Base-by-base conservation (phyloP, 2,888 invertebrate species). In the Drepana falcataria region DNA sequence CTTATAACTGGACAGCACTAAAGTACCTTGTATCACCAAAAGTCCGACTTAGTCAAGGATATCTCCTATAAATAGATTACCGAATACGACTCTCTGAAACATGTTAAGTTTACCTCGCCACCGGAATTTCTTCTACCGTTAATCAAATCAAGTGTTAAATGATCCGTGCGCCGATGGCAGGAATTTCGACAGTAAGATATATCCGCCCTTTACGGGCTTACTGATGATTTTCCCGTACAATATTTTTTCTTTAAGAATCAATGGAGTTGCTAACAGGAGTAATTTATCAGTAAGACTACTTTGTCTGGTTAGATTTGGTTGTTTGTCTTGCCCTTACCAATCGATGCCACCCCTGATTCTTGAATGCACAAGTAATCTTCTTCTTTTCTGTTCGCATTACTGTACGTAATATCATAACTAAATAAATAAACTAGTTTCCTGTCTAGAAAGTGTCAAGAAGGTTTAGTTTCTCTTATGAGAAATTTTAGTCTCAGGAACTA, bases 111-210 rank as follows among this genome's bases (percentile, higher is more conserved):
- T 63, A 69, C 67, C 60, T 71, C 63, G 61, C 59, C 60, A 48
- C 51, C 53, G 54, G 59, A 64, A 68, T 68, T 67, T 63, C 63
- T 62, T 65, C 62, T 59, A 69, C 77, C 82, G 75, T 85, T 83
- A 85, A 84, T 86, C 80, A 84, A 84, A 85, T 82, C 71, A 78
- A 73, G 76, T 81, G 82, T 77, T 82, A 78, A 85, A 86, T 83
- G 82, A 79, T 67, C 77, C 79, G 71, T 63, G 59, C 65, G 73
- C 69, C 73, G 65, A 73, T 69, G 66, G 64, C 66, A 63, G 72
- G 69, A 71, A 75, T 69, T 71, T 66, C 65, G 72, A 75, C 73
- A 72, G 68, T 64, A 71, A 77, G 75, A 83, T 79, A 82, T 82
- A 77, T 77, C 75, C 73, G 64, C 59, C 66, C 63, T 65, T 65